phyloP scores from a whole-genome alignment of 1,140 invertebrate genomes.

The Ctenoplectra terminalis region DNA sequence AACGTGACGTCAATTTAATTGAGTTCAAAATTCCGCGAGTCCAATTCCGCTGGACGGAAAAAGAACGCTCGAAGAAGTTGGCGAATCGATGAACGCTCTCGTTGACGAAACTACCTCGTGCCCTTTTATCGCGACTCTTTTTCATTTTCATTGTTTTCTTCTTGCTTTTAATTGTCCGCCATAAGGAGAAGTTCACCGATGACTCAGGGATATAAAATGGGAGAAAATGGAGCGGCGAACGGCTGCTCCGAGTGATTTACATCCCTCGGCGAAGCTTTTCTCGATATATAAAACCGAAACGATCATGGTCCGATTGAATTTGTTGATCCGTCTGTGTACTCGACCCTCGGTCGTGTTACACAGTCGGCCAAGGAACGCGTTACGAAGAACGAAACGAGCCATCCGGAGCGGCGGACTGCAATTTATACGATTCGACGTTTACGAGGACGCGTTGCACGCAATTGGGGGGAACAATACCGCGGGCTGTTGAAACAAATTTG shows the following conservation, averaged over 20 bases:
- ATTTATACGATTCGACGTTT: conserved; percentile 34
- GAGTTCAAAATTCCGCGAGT: conserved; percentile 28
- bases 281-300: conserved; percentile 12
- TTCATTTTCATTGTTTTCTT: not conserved
- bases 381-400: not conserved
- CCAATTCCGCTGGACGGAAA: not conserved
- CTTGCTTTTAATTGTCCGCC: not conserved
- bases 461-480: not conserved
- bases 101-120: not conserved
- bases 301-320: conserved; percentile 38
- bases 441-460: not conserved
- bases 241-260: conserved; percentile 36
- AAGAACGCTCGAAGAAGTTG: not conserved
- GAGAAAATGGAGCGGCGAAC: conserved; percentile 7
- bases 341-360: not conserved
- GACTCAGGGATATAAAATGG: conserved; percentile 16
- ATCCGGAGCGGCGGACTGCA: not conserved
- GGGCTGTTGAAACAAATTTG: conserved; percentile 4
- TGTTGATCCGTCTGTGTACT: conserved; percentile 4
- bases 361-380: conserved; percentile 7
- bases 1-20: conserved; percentile 28
- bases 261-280: not conserved
- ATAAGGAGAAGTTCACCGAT: not conserved
- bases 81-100: not conserved
- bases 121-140: not conserved